A percentile compares a stretch with the other conserved stretches of the same genome.
Conservation (phyloP, 2,113 vertebrate genomes). For the Danionella cerebrum region DNA sequence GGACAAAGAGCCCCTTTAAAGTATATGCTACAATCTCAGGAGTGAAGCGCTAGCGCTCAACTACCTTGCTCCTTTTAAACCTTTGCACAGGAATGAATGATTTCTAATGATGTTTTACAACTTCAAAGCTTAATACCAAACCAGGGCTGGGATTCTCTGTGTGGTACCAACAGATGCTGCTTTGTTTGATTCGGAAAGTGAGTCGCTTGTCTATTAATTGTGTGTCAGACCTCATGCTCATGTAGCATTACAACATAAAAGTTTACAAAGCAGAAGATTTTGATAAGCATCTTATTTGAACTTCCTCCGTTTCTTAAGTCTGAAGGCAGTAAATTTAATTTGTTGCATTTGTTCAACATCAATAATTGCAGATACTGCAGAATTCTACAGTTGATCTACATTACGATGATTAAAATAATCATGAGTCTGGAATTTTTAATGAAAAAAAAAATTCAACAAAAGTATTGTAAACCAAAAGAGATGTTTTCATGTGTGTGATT, state of each 20-base stretch:
- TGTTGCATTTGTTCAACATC: not conserved
- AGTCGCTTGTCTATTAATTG: conserved; percentile 3
- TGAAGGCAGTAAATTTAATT: too few relatives aligned
- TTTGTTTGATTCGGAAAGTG: conserved; percentile 14
- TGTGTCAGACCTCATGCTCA: not conserved
- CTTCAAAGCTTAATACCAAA: conserved; percentile 45
- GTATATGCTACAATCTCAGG: conserved; percentile 51
- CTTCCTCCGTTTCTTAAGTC: not conserved
- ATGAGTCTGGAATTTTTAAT: not conserved
- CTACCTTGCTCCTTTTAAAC: conserved; percentile 55
- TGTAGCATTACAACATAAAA: conserved; percentile 20
- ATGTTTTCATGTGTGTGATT: not conserved
- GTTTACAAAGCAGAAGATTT: conserved; percentile 14
- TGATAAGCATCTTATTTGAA: conserved; percentile 21
- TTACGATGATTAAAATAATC: not conserved
- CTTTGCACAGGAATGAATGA: conserved; percentile 60
- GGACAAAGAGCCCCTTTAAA: conserved; percentile 35
- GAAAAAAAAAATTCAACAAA: too few relatives aligned
- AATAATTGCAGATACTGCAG: not conserved
- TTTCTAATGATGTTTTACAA: conserved; percentile 50
- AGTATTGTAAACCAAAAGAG: conserved; percentile 24
- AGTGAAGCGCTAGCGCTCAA: conserved; percentile 80
- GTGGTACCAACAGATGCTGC: conserved; percentile 13
- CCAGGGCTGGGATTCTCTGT: conserved; percentile 71
- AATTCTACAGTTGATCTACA: not conserved